A percentile compares a stretch with the other conserved stretches of the same genome.
Evolutionary conservation across 2,888 invertebrate species (phyloP).

Genomic region (Drosophila mulleri): DNA sequence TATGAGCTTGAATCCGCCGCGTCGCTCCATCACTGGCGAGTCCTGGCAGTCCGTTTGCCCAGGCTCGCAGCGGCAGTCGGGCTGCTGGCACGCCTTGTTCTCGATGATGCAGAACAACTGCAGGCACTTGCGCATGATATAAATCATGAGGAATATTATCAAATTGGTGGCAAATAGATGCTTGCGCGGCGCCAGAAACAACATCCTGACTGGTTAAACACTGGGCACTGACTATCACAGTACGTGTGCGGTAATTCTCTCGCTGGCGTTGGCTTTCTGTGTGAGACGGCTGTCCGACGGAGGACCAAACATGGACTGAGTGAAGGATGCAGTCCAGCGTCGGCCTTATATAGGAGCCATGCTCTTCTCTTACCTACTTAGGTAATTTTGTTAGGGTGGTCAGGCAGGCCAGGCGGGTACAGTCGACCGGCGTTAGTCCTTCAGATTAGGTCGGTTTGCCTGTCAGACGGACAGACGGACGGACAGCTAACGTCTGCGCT

Average conservation of each 20-base stretch:
- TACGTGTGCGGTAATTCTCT: constrained; percentile 4
- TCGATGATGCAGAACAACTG: constrained; percentile 78
- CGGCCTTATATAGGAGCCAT: constrained; percentile 34
- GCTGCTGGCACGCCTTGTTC: constrained; percentile 57
- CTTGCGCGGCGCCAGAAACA: constrained; percentile 75
- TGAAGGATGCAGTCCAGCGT: constrained; percentile 31
- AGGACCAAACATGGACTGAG: constrained; percentile 57
- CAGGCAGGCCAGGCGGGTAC: constrained; percentile 30
- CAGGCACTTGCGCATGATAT: constrained; percentile 72
- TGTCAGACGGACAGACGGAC: not conserved
- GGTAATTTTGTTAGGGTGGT: constrained; percentile 18
- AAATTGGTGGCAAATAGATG: constrained; percentile 77
- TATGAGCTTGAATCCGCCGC: constrained; percentile 66
- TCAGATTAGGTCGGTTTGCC: constrained; percentile 63
- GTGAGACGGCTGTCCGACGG: constrained; percentile 24
- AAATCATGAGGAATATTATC: constrained; percentile 73
- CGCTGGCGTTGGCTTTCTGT: not conserved
- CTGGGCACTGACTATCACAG: constrained; percentile 57
- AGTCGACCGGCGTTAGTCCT: constrained; percentile 41
- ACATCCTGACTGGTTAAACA: constrained; percentile 45
- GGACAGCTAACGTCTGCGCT: constrained; percentile 11
- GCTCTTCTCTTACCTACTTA: constrained; percentile 26
- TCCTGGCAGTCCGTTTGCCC: constrained; percentile 30
- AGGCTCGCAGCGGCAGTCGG: constrained; percentile 48
- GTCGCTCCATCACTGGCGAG: constrained; percentile 44